phyloP scores from a whole-genome alignment of 1,140 invertebrate genomes.

The Caerostris extrusa region DNA sequence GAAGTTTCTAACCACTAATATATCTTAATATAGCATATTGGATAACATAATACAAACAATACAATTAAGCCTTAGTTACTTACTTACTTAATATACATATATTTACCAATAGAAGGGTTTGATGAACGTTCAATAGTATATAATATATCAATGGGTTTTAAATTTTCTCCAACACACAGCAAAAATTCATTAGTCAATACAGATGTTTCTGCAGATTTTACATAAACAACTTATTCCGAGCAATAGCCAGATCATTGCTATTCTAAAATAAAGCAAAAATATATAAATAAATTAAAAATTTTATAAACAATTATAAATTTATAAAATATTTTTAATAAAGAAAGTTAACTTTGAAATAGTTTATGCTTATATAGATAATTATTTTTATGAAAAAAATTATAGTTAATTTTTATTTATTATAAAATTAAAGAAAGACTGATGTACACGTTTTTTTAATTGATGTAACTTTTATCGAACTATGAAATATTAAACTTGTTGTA shows the following conservation, averaged over 20 bases:
- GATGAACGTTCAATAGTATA: background rate
- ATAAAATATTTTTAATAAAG: background rate
- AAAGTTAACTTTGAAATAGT: no score
- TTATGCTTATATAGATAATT: background rate
- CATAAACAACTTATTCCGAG: slow-evolving; percentile 44
- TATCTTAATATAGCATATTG: no score
- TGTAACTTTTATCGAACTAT: no score
- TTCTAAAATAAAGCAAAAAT: slow-evolving; percentile 24
- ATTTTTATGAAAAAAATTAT: no score
- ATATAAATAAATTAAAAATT: background rate
- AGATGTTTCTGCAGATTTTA: background rate
- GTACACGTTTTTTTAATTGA: no score
- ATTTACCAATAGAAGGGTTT: slow-evolving; percentile 44
- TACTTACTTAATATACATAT: background rate
- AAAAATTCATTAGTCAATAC: slow-evolving; percentile 28
- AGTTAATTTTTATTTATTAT: no score
- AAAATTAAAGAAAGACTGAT: no score
- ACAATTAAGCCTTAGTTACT: no score
- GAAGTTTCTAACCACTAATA: no score
- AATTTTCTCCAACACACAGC: slow-evolving; percentile 47
- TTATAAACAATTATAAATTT: background rate
- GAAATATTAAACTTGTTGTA: no score
- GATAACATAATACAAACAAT: no score
- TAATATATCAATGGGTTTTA: slow-evolving; percentile 19
- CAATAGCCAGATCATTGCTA: background rate